A percentile compares a stretch with the other conserved stretches of the same genome.
phyloP scores from a whole-genome alignment of 2,113 vertebrate species.

The Brienomyrus longianalis region DNA sequence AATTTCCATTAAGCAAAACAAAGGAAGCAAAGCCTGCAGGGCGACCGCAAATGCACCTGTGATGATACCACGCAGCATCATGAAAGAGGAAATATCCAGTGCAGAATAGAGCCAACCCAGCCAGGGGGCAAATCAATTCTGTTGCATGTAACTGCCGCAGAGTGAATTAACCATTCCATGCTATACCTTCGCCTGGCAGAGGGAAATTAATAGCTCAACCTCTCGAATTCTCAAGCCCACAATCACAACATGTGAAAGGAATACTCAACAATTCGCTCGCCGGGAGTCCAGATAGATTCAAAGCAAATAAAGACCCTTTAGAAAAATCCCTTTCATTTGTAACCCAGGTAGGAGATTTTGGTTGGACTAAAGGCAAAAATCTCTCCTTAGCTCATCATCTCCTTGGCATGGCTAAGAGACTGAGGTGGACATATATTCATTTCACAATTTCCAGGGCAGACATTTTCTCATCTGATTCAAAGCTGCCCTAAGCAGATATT shows the following conservation, averaged over 20 bases:
- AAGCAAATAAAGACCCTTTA: not conserved
- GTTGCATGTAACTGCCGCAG: not conserved
- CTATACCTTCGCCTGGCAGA: not conserved
- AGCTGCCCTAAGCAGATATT: not conserved
- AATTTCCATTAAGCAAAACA: constrained; percentile 6
- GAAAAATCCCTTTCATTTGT: constrained; percentile 6
- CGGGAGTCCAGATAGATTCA: not conserved
- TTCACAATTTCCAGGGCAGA: not conserved
- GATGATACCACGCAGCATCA: not conserved
- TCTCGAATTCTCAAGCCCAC: not conserved
- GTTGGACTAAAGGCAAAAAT: constrained; percentile 11
- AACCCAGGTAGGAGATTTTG: not conserved
- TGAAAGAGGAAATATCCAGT: not conserved
- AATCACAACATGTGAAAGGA: constrained; percentile 2
- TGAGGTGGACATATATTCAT: not conserved
- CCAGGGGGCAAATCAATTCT: not conserved
- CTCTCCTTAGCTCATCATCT: not conserved
- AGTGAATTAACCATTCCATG: not conserved
- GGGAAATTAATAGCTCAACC: constrained; percentile 4
- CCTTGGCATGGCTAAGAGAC: not conserved
- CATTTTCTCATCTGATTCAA: not conserved
- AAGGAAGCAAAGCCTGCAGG: not conserved
- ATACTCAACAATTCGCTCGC: not conserved
- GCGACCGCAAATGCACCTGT: not conserved
- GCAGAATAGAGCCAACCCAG: not conserved